These are phyloP conservation scores for Alcedo quadribrachys DNA, from an alignment of 2,797 vertebrate species.

Conservation along the genomic window DNA sequence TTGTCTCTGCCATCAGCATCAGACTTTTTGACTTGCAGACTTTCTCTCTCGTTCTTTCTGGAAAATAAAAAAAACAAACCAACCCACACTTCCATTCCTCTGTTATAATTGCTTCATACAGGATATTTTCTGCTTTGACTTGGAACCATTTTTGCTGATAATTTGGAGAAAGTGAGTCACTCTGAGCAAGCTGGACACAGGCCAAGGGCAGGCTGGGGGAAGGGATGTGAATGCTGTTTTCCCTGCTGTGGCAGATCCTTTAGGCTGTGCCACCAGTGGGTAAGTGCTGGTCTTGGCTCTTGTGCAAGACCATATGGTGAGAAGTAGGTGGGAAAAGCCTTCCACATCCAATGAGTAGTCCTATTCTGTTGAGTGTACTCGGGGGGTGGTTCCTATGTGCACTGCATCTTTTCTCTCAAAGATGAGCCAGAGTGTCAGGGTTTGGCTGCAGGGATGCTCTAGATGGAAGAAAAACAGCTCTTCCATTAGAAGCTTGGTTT, in stretches of 20 bases:
- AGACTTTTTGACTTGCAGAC: neutral
- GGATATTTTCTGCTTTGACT: neutral
- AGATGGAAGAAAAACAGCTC: neutral
- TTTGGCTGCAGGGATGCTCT: neutral
- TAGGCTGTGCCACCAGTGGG: neutral
- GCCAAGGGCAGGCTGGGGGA: neutral
- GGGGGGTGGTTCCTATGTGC: fast-evolving
- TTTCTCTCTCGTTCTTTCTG: neutral
- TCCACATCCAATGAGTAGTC: neutral
- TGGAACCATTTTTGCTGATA: neutral
- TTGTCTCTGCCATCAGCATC: neutral
- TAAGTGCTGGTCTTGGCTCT: neutral
- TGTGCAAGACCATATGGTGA: neutral
- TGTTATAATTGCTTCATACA: neutral
- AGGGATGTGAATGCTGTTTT: neutral
- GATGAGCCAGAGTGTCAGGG: neutral
- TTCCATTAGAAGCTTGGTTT: neutral
- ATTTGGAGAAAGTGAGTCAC: neutral
- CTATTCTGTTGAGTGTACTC: neutral
- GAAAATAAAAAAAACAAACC: neutral
- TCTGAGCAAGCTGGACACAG: neutral
- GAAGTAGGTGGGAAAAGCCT: neutral
- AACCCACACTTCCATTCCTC: neutral
- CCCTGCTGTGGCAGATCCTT: neutral
- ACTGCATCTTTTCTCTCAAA: neutral